These are phyloP conservation scores for Chionodraco myersi DNA, from an alignment of 2,113 vertebrate genomes.

Conservation along the genomic window DNA sequence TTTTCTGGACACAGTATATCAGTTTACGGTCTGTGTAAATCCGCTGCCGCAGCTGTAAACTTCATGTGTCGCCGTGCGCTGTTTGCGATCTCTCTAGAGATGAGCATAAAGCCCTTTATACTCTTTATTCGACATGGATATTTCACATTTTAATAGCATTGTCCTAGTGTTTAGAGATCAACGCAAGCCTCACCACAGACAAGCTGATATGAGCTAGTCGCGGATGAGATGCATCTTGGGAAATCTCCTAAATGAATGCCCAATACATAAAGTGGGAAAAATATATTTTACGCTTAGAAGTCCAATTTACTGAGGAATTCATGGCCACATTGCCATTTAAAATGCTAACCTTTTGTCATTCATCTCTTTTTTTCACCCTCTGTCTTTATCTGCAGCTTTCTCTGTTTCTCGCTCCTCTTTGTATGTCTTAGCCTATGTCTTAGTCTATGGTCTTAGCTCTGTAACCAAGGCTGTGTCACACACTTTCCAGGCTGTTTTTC, in stretches of 20 bases:
- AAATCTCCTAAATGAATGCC: conserved; percentile 78
- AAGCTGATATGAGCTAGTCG: conserved; percentile 43
- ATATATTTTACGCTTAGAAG: conserved; percentile 55
- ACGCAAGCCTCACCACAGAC: conserved; percentile 19
- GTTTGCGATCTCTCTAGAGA: conserved; percentile 21
- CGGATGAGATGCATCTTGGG: conserved; percentile 72
- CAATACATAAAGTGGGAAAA: conserved; percentile 31
- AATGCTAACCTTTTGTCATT: conserved; percentile 64
- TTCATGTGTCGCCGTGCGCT: neutral
- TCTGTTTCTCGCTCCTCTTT: conserved; percentile 41
- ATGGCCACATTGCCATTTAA: conserved; percentile 50
- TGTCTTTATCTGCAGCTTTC: conserved; percentile 24
- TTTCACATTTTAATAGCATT: conserved; percentile 52
- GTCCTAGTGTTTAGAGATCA: conserved; percentile 58
- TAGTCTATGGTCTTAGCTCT: conserved; percentile 41
- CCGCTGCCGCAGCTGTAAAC: conserved; percentile 5
- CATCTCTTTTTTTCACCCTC: conserved; percentile 25
- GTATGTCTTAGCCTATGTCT: conserved; percentile 40
- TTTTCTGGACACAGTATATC: conserved; percentile 5
- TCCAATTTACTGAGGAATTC: conserved; percentile 54
- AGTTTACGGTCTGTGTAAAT: neutral
- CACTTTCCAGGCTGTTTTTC: conserved; percentile 75
- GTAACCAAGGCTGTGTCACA: conserved; percentile 65
- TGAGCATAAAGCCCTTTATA: conserved; percentile 22
- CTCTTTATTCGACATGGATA: conserved; percentile 31